Evolutionary conservation across 2,113 vertebrate species (phyloP).

Genomic region (Larimichthys crocea): DNA sequence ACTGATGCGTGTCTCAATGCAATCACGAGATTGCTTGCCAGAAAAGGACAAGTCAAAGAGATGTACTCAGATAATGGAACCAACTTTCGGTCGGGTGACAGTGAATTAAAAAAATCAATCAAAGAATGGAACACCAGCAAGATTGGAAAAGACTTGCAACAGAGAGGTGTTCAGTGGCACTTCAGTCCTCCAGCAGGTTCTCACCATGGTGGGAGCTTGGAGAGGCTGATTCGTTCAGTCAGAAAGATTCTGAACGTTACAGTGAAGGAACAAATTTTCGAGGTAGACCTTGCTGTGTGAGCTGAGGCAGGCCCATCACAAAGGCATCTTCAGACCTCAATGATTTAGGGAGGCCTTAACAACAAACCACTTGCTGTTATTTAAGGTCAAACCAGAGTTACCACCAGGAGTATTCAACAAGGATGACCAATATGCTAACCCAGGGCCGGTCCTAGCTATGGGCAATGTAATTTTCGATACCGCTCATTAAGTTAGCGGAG

Average conservation of each 20-base stretch:
- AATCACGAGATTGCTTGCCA: not conserved
- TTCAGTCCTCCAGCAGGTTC: constrained; percentile 35
- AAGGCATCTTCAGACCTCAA: constrained; percentile 30
- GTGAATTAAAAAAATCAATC: not conserved
- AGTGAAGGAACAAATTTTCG: constrained; percentile 27
- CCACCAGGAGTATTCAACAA: constrained; percentile 46
- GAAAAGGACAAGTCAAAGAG: constrained; percentile 26
- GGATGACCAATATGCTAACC: constrained; percentile 26
- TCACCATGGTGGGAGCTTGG: constrained; percentile 25
- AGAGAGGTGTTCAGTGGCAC: constrained; percentile 9
- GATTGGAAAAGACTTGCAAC: not conserved
- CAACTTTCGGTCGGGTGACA: not conserved
- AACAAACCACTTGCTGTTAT: constrained; percentile 40
- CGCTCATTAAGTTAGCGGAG: no score
- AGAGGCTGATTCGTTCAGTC: constrained; percentile 21
- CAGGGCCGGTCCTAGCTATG: no score
- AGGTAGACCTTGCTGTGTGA: constrained; percentile 43
- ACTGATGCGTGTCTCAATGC: not conserved
- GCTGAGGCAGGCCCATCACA: constrained; percentile 38
- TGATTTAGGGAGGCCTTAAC: constrained; percentile 46
- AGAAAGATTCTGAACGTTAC: constrained; percentile 29
- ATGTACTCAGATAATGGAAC: constrained; percentile 21
- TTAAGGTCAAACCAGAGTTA: constrained; percentile 40
- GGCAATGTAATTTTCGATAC: no score
- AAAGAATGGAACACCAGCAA: not conserved